Evolutionary conservation across 2,888 invertebrate species (phyloP), one percentile per base, ranked within the genome.

Genomic region (Drosophila anomalata): DNA sequence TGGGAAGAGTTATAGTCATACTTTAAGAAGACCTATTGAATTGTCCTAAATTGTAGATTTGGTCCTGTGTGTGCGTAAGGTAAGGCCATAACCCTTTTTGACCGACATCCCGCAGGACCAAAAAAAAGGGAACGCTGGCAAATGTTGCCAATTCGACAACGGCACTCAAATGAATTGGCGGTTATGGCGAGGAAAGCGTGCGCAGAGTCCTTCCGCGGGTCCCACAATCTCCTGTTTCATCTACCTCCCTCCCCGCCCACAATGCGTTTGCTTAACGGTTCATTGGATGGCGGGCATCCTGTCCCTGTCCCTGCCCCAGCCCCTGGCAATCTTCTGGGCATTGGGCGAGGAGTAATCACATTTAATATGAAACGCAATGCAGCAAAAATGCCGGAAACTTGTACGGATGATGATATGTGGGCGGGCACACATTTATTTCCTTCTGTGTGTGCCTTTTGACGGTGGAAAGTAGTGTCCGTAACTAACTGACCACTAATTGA

Each of bases 361-460:
- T 86, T 86, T 86, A 86, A 86, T 88, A 86, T 88, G 85, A 87
- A 88, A 88, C 88, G 88, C 85, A 85, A 73, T 88, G 88, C 85
- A 88, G 80, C 88, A 86, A 62, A 73, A 75, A 76, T 59, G 68
- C 73, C 72, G 73, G 60, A 77, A 76, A 75, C 73, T 72, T 71
- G 63, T 74, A 72, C 76, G 68, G 61, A 55, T 46, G 52, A 67
- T 71, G 68, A 58, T 74, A 67, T 63, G 36, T 50, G 58, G 36
- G 36, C n/a, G 36, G 36, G 12, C n/a, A 36, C 36, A 36, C 36
- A 36, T 36, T 20, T 53, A 33, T 60, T 42, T 46, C 47, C 47
- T 56, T 11, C 17, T 12, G 24, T 55, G 26, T n/a, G 44, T 17
- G 26, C 8, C 24, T 53, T 55, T 44, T 24, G 66, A 75, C 33